Base-by-base conservation (phyloP, 1,140 invertebrate species). In the Pantala flavescens region DNA sequence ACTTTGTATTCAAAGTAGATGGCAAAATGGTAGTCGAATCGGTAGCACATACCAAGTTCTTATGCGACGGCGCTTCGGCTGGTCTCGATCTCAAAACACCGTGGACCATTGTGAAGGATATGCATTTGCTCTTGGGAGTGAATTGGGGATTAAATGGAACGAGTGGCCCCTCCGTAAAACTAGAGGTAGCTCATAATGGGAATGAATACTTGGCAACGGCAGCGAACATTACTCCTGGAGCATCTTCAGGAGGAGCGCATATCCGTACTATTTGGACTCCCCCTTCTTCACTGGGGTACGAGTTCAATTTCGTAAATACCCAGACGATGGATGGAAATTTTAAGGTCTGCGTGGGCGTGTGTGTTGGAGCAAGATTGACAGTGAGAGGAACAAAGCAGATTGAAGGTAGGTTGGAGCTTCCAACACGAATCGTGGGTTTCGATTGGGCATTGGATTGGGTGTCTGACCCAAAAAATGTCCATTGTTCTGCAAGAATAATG, bases 371-470 rank as follows among this genome's bases (percentile, higher is more conserved):
- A 3, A 63, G n/a, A 19, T 3, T 63, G 16, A 63, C 3, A 5
- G 14, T 63, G 16, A 63, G n/a, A 16, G 49, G 49, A 21, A 63
- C 49, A 23, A 0, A 49, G n/a, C 43, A 74, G 23, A n/a, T 76
- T 19, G 49, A 73, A 11, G 43, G 19, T 5, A 74, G 7, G 23
- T 23, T 76, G 19, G 23, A 74, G 10, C 28, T 76, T 7, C 73
- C 75, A 16, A 70, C 73, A 28, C 75, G 75, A 43, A 42, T 71
- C 24, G n/a, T 76, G 63, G 14, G 16, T 16, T n/a, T 76, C 7
- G 70, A 74, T 72, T 11, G 24, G 16, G 72, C 70, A 36, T 36
- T 36, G 28, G 28, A 36, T 11, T 43, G 23, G 21, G 19, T 70
- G 28, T 7, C 63, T 19, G 24, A 16, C 23, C 73, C 42, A n/a